These are phyloP conservation scores for Callopanchax toddi DNA, from an alignment of 2,113 vertebrate genomes.

Conservation along the genomic window DNA sequence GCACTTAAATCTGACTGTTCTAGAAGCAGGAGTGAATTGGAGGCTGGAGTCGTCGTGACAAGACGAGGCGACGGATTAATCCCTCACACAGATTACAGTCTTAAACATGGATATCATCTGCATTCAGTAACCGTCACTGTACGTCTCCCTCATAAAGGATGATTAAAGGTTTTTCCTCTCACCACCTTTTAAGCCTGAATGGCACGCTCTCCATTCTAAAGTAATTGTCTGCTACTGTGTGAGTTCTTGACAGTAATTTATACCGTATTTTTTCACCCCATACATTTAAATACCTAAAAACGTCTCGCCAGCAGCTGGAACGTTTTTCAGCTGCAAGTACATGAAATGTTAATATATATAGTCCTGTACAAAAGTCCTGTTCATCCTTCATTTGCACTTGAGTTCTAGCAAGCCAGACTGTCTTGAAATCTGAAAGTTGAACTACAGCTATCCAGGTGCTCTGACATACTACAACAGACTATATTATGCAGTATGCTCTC, in stretches of 20 bases:
- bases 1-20: not conserved
- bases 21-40: not conserved
- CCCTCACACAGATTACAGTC: not conserved
- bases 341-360: not conserved
- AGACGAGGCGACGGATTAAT: constrained; percentile 2
- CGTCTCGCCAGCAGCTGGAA: not conserved
- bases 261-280: not conserved
- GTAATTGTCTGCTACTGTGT: not conserved
- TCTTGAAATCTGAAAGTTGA: too few relatives aligned
- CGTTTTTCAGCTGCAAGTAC: constrained; percentile 1
- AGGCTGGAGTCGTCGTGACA: constrained; percentile 8
- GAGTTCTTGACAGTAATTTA: constrained; percentile 3
- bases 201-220: not conserved
- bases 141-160: not conserved
- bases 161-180: constrained; percentile 1
- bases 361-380: not conserved
- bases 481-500: too few relatives aligned
- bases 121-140: not conserved
- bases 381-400: not conserved
- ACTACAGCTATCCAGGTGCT: too few relatives aligned
- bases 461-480: too few relatives aligned
- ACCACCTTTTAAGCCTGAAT: constrained; percentile 8
- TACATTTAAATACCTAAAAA: not conserved
- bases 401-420: not conserved
- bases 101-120: not conserved